Percentiles rank a stretch among this genome's conserved stretches.
Evolutionary conservation across 2,113 vertebrate genomes (phyloP).

Genomic region (Todiramphus saurophagus): DNA sequence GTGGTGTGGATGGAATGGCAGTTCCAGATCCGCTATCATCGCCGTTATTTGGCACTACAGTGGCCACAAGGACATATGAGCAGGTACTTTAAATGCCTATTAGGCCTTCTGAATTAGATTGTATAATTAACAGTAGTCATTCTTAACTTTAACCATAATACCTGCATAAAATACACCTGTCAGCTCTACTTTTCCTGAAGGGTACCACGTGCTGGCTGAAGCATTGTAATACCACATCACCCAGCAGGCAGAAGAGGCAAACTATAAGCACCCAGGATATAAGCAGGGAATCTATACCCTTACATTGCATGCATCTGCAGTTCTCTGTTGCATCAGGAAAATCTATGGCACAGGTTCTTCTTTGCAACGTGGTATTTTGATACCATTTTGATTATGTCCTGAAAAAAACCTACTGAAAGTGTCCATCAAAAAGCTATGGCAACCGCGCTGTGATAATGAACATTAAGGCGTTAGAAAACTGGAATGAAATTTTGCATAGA

Average conservation of each 20-base stretch:
- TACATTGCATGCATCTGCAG: background rate
- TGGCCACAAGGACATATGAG: background rate
- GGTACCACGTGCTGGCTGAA: background rate
- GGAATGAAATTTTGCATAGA: background rate
- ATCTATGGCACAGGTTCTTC: background rate
- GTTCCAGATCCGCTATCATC: background rate
- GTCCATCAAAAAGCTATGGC: background rate
- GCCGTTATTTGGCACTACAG: background rate
- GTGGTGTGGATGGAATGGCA: background rate
- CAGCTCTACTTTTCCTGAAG: background rate
- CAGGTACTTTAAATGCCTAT: background rate
- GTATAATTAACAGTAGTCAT: background rate
- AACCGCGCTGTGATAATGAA: background rate
- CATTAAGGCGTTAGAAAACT: background rate
- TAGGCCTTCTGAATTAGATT: background rate
- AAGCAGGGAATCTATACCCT: background rate
- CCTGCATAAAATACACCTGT: background rate
- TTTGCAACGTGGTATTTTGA: background rate
- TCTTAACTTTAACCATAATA: background rate
- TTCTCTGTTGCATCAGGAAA: background rate
- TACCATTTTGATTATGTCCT: background rate
- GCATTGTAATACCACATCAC: background rate
- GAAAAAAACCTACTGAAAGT: background rate
- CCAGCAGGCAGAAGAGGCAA: background rate
- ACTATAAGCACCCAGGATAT: background rate